phyloP scores from a whole-genome alignment of 1,140 invertebrate species.

The Zophobas morio region DNA sequence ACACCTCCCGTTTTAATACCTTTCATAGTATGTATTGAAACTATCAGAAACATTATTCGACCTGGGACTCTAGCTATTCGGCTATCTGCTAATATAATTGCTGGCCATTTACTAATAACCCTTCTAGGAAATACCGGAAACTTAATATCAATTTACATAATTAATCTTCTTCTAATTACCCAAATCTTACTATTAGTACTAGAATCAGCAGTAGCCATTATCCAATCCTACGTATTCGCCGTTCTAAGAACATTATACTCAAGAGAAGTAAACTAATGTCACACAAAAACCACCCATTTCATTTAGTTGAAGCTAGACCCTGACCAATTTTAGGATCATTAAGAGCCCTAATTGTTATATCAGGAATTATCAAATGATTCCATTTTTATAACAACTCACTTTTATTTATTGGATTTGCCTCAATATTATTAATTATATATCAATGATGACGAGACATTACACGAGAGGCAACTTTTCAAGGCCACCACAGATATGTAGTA shows the following conservation, averaged over 20 bases:
- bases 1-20: conserved; percentile 72
- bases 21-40: conserved; percentile 74
- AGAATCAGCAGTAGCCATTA: conserved; percentile 60
- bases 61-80: conserved; percentile 76
- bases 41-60: conserved; percentile 75
- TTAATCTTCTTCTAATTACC: conserved; percentile 67
- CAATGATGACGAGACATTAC: conserved; percentile 79
- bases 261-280: conserved; percentile 69
- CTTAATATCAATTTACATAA: conserved; percentile 61
- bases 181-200: conserved; percentile 70
- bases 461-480: conserved; percentile 74
- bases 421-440: conserved; percentile 68
- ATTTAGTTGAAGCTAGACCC: conserved; percentile 72
- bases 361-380: conserved; percentile 70
- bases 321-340: conserved; percentile 70
- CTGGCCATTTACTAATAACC: conserved; percentile 75
- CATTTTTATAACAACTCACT: conserved; percentile 68
- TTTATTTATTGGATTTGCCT: conserved; percentile 68
- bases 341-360: conserved; percentile 66
- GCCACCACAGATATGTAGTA: conserved; percentile 77
- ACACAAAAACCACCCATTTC: conserved; percentile 70
- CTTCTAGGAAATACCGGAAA: conserved; percentile 69
- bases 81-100: conserved; percentile 79
- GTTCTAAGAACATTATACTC: conserved; percentile 64
- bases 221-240: conserved; percentile 64